phyloP scores from a whole-genome alignment of 2,797 vertebrate species.

The Gorsachius magnificus region DNA sequence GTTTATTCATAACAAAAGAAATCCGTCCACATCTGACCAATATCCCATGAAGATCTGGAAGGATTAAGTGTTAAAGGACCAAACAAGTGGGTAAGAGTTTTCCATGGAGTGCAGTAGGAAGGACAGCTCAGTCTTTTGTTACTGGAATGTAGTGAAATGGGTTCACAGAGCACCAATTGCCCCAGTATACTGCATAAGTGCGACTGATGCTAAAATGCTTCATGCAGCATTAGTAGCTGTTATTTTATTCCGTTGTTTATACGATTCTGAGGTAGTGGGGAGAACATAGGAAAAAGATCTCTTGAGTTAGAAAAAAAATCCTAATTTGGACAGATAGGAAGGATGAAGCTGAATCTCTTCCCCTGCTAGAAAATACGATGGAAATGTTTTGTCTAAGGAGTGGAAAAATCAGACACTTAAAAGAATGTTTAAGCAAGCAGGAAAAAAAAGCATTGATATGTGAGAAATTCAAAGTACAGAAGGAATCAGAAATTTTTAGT shows the following conservation, averaged over 20 bases:
- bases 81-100: background rate
- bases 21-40: background rate
- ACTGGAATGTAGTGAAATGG: background rate
- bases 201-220: background rate
- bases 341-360: background rate
- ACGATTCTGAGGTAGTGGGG: background rate
- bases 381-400: background rate
- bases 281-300: background rate
- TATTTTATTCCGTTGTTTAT: background rate
- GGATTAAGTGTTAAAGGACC: background rate
- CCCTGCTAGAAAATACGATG: background rate
- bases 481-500: background rate
- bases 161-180: background rate
- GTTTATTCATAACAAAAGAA: background rate
- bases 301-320: background rate
- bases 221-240: background rate
- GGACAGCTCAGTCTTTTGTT: background rate
- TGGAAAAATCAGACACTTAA: background rate
- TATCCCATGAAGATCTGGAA: background rate
- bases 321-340: background rate
- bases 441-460: background rate
- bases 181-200: background rate
- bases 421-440: background rate
- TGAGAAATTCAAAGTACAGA: background rate
- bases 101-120: background rate